These are phyloP conservation scores for Athrips mouffetella DNA, from an alignment of 2,888 invertebrate species.

Conservation along the genomic window DNA sequence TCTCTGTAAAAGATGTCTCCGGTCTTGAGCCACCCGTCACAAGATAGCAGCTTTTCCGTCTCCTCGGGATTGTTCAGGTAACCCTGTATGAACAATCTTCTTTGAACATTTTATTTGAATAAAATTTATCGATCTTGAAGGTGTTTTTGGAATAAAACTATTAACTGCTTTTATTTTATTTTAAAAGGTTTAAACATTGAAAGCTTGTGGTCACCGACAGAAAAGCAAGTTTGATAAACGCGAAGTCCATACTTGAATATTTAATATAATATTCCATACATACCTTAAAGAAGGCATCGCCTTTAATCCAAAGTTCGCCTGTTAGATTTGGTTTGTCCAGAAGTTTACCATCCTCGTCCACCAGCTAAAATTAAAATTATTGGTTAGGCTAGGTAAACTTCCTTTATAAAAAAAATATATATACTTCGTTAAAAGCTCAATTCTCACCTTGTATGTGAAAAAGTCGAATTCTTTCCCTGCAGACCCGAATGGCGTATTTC, in stretches of 20 bases:
- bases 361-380: conserved; percentile 36
- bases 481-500: conserved; percentile 39
- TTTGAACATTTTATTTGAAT: background rate
- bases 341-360: conserved; percentile 32
- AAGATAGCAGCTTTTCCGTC: conserved; percentile 37
- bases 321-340: conserved; percentile 30
- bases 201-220: background rate
- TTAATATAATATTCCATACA: background rate
- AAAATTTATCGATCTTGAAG: too few species aligned
- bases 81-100: conserved; percentile 30
- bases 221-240: background rate
- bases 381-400: too few species aligned
- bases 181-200: too few species aligned
- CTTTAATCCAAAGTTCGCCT: conserved; percentile 46
- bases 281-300: conserved; percentile 48
- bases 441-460: conserved; percentile 32
- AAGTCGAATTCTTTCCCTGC: conserved; percentile 34
- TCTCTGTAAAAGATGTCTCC: conserved; percentile 47
- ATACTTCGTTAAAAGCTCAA: too few species aligned
- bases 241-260: background rate
- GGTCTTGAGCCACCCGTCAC: conserved; percentile 48
- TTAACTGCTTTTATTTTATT: too few species aligned
- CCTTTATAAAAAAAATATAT: too few species aligned
- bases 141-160: too few species aligned
- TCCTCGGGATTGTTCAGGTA: conserved; percentile 46